Conservation (phyloP, 2,797 vertebrate species). For the Sebastes matsubarae region DNA sequence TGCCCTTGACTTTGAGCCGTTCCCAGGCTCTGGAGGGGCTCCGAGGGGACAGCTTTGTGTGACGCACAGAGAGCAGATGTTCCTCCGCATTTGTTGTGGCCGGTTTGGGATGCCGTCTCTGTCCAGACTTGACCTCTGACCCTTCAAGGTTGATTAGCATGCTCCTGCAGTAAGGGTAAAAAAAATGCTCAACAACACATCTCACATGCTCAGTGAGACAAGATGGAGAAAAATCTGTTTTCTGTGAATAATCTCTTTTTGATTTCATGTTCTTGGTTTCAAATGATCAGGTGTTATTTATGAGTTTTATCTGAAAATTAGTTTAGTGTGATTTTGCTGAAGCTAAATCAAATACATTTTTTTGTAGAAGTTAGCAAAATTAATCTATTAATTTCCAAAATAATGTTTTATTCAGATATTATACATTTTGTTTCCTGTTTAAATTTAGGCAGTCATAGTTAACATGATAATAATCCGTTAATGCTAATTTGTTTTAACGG, state of each 20-base stretch:
- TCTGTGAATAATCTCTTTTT: neutral
- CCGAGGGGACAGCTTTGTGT: slow-evolving; percentile 71
- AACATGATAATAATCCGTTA: too few species aligned
- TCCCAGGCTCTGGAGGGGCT: slow-evolving; percentile 72
- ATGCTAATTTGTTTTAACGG: too few species aligned
- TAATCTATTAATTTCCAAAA: neutral
- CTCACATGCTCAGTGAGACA: slow-evolving; percentile 37
- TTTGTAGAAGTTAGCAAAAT: neutral
- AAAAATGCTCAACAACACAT: slow-evolving; percentile 23
- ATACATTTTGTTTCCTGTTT: neutral
- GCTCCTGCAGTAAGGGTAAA: slow-evolving; percentile 52
- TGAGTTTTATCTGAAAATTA: neutral
- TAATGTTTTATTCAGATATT: neutral
- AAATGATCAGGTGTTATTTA: neutral
- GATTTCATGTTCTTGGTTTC: neutral
- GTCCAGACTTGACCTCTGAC: slow-evolving; percentile 77
- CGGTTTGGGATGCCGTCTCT: slow-evolving; percentile 67
- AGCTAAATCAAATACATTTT: neutral
- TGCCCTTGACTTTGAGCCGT: slow-evolving; percentile 80
- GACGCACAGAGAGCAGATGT: slow-evolving; percentile 81
- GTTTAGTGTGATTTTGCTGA: neutral
- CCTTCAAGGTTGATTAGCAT: slow-evolving; percentile 69
- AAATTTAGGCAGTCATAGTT: too few species aligned
- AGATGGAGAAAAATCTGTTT: slow-evolving; percentile 12
- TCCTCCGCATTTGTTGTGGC: slow-evolving; percentile 72